A percentile compares a stretch with the other conserved stretches of the same genome.
Conservation (phyloP, 2,888 invertebrate species). For the Torymus aiolomorphi region DNA sequence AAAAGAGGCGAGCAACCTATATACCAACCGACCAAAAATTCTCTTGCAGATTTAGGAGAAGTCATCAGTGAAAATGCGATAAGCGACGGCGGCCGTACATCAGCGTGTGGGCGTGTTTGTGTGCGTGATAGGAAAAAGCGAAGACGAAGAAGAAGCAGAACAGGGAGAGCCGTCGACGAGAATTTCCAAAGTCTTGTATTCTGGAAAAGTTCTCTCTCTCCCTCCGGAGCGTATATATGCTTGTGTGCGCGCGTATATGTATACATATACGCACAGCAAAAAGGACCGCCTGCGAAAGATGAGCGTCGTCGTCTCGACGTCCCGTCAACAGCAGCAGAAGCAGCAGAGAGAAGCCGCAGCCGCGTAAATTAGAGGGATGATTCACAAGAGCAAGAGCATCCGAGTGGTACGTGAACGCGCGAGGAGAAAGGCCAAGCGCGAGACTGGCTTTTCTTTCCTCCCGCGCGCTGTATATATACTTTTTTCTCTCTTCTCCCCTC, state of each 20-base stretch:
- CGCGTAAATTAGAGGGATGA: conserved; percentile 67
- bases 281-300: conserved; percentile 16
- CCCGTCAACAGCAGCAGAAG: no score
- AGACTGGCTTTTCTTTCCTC: not conserved
- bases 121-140: not conserved
- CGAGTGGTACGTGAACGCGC: conserved; percentile 68
- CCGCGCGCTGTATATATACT: not conserved
- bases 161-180: not conserved
- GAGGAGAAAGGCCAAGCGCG: not conserved
- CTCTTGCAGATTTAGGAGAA: conserved; percentile 39
- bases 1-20: no score
- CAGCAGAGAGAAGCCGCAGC: conserved; percentile 20
- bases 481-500: not conserved
- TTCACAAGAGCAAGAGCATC: conserved; percentile 72
- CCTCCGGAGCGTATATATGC: not conserved
- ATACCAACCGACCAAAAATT: not conserved
- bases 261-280: not conserved
- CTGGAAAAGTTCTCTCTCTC: not conserved
- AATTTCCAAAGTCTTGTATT: not conserved
- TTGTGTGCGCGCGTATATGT: not conserved
- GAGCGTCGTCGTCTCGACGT: conserved; percentile 26
- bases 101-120: not conserved
- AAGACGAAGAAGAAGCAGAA: not conserved
- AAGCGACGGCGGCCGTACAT: conserved; percentile 10
- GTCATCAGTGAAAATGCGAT: conserved; percentile 35